Evolutionary conservation across 2,888 invertebrate species (phyloP).

Genomic region (Suillia variegata): DNA sequence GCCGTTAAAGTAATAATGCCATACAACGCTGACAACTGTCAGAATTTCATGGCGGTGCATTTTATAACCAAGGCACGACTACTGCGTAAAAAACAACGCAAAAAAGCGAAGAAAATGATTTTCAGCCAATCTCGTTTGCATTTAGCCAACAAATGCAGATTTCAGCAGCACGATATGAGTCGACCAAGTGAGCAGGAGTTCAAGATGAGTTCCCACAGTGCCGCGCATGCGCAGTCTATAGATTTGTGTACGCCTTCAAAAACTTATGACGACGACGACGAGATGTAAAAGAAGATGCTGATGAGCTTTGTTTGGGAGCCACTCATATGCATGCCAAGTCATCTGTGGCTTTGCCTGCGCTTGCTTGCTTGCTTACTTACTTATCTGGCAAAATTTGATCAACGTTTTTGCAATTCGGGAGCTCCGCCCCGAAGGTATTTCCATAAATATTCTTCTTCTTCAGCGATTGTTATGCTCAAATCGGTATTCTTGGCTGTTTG

Average conservation of each 20-base stretch:
- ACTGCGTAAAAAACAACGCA: slow-evolving; percentile 34
- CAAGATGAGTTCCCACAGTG: slow-evolving; percentile 43
- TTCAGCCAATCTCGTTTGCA: slow-evolving; percentile 2
- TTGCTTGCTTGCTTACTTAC: slow-evolving; percentile 24
- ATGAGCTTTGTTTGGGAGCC: slow-evolving; percentile 25
- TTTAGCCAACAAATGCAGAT: slow-evolving; percentile 41
- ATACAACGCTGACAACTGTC: slow-evolving; percentile 45
- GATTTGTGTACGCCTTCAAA: slow-evolving; percentile 48
- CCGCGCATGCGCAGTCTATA: too few relatives aligned
- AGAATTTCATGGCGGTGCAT: slow-evolving; percentile 49
- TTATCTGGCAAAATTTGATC: slow-evolving; percentile 52
- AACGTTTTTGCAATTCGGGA: slow-evolving; percentile 59
- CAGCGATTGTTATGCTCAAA: slow-evolving; percentile 8
- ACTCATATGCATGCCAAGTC: slow-evolving; percentile 41
- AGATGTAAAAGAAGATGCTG: slow-evolving; percentile 21
- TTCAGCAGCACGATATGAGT: slow-evolving; percentile 45
- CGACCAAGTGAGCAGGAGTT: slow-evolving; percentile 7
- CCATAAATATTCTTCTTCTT: slow-evolving; percentile 44
- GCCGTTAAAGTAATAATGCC: neutral
- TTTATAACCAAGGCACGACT: slow-evolving; percentile 51
- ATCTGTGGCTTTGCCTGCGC: too few relatives aligned
- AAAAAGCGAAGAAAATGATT: neutral
- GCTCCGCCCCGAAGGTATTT: slow-evolving; percentile 60
- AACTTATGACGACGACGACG: slow-evolving; percentile 38
- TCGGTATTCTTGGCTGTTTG: slow-evolving; percentile 14